Percentiles rank a stretch among this genome's conserved stretches.
Evolutionary conservation across 1,140 invertebrate species (phyloP).

Genomic region (Drosophila paulistorum): DNA sequence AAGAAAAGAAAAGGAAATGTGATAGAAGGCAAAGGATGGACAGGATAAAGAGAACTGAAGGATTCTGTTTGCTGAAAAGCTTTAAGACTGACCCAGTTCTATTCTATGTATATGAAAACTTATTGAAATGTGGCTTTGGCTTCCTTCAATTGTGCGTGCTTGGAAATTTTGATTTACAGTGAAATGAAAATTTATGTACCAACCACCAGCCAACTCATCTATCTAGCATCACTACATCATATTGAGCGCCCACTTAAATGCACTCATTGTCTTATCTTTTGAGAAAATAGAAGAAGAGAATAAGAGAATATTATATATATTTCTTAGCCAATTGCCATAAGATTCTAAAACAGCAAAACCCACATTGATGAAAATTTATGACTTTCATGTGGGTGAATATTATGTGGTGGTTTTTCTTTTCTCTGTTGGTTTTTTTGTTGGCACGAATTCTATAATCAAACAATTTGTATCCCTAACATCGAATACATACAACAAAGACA

Average conservation of each 20-base stretch:
- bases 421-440: not conserved
- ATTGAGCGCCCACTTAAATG: constrained; percentile 29
- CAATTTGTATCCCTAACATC: constrained; percentile 11
- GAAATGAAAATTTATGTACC: constrained; percentile 12
- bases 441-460: constrained; percentile 14
- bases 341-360: constrained; percentile 11
- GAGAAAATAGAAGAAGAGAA: constrained; percentile 5
- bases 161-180: constrained; percentile 51
- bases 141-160: constrained; percentile 45
- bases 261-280: constrained; percentile 50
- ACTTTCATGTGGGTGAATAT: constrained; percentile 41
- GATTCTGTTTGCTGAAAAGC: constrained; percentile 10
- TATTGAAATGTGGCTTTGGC: constrained; percentile 17
- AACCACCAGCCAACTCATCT: not conserved
- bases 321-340: constrained; percentile 10
- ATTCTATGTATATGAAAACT: constrained; percentile 8
- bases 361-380: constrained; percentile 40
- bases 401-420: not conserved
- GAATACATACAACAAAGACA: constrained; percentile 5
- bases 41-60: not conserved
- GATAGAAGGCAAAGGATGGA: not conserved
- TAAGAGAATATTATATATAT: constrained; percentile 8
- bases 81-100: constrained; percentile 13
- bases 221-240: not conserved
- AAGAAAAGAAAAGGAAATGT: not conserved